These are phyloP conservation scores for Chaetodon auriga DNA, from an alignment of 2,113 vertebrate genomes.

Conservation along the genomic window DNA sequence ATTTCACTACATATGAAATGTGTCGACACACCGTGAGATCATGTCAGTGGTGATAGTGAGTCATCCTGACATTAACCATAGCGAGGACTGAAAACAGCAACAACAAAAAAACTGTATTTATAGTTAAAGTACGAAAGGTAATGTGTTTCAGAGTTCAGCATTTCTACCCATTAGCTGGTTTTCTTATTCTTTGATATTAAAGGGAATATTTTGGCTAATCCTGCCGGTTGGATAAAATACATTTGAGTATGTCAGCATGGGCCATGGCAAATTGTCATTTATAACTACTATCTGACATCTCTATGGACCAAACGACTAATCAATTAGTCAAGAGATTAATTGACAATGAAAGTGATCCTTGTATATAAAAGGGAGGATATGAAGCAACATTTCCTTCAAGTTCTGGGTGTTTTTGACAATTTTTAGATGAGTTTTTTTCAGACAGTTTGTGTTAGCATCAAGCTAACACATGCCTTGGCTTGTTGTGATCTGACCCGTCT, in stretches of 20 bases:
- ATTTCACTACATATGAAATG: not conserved
- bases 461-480: not conserved
- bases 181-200: not conserved
- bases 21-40: slow-evolving; percentile 9
- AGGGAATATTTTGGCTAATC: too few species aligned
- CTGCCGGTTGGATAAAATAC: not conserved
- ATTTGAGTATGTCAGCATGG: not conserved
- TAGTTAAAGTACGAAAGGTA: not conserved
- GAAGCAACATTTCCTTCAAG: too few species aligned
- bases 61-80: slow-evolving; percentile 49
- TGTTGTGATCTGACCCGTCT: not conserved
- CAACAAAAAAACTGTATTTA: not conserved
- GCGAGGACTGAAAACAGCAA: not conserved
- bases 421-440: not conserved
- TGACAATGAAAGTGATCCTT: not conserved
- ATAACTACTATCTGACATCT: too few species aligned
- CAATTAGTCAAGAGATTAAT: not conserved
- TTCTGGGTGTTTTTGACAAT: too few species aligned
- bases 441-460: not conserved
- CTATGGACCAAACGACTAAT: too few species aligned
- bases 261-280: too few species aligned
- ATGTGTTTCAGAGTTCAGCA: not conserved
- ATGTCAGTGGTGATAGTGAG: slow-evolving; percentile 36
- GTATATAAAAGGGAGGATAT: not conserved
- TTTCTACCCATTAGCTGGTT: not conserved